Percentiles rank a stretch among this genome's conserved stretches.
These are phyloP conservation scores for Apeltes quadracus DNA, from an alignment of 2,113 vertebrate species.

Conservation along the genomic window DNA sequence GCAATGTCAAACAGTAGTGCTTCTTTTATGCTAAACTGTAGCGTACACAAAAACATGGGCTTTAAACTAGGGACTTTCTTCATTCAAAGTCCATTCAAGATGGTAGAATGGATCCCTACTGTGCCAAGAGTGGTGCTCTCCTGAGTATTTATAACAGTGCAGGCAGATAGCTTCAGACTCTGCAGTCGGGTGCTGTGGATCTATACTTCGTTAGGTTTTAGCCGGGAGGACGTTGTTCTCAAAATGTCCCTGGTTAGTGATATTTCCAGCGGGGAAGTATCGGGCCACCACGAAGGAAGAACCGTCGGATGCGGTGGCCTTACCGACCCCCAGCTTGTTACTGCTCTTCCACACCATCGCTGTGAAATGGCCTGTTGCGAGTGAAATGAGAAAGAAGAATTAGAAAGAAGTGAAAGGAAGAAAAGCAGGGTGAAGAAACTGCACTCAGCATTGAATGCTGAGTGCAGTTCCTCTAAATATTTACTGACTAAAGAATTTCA, in stretches of 20 bases:
- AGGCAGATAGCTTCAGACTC: slow-evolving; percentile 18
- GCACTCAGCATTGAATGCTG: background rate
- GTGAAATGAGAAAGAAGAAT: background rate
- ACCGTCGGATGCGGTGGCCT: slow-evolving; percentile 90
- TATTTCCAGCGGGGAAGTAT: slow-evolving; percentile 95
- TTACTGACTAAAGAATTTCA: slow-evolving; percentile 39
- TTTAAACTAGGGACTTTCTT: slow-evolving; percentile 1
- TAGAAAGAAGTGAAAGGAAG: background rate
- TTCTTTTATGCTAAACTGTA: slow-evolving; percentile 2
- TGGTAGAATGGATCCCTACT: background rate
- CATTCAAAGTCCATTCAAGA: slow-evolving; percentile 18
- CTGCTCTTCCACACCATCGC: slow-evolving; percentile 97
- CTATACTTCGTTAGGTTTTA: slow-evolving; percentile 63
- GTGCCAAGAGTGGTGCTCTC: slow-evolving; percentile 27
- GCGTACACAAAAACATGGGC: background rate
- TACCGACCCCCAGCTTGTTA: slow-evolving; percentile 92
- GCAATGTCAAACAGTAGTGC: slow-evolving; percentile 15
- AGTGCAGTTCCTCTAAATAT: slow-evolving; percentile 58
- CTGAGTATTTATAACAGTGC: slow-evolving; percentile 28
- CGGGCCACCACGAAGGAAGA: slow-evolving; percentile 97
- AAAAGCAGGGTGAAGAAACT: background rate
- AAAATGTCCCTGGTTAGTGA: slow-evolving; percentile 94
- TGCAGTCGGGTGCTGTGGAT: slow-evolving; percentile 21
- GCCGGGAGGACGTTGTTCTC: slow-evolving; percentile 93
- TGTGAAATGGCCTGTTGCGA: slow-evolving; percentile 92